Conservation (phyloP, 2,888 invertebrate species). For the Lasius fuliginosus region DNA sequence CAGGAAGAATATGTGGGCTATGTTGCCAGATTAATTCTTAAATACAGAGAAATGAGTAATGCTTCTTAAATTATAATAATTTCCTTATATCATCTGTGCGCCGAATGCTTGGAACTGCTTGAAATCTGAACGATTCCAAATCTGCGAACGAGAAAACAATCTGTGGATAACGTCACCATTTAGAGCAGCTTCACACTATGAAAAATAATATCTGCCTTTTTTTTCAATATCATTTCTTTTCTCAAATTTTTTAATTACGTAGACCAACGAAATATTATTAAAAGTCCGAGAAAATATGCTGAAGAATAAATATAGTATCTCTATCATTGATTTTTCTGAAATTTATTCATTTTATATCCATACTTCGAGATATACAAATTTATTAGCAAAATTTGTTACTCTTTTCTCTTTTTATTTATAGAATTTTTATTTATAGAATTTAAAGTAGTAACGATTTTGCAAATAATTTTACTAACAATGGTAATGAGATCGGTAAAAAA, state of each 20-base stretch:
- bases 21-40: conserved; percentile 95
- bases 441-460: neutral
- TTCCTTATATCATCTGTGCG: too few relatives aligned
- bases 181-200: neutral
- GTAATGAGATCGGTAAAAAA: too few relatives aligned
- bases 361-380: neutral
- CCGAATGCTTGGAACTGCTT: too few relatives aligned
- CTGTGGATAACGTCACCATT: neutral
- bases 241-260: neutral
- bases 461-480: neutral
- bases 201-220: neutral
- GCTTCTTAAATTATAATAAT: conserved; percentile 3
- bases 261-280: neutral
- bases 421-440: too few relatives aligned
- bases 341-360: neutral
- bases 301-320: too few relatives aligned
- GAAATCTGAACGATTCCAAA: too few relatives aligned
- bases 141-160: too few relatives aligned
- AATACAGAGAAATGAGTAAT: conserved; percentile 96
- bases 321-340: neutral
- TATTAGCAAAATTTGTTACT: neutral
- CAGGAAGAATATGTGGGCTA: conserved; percentile 96
- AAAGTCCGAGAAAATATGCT: neutral
- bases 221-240: neutral
- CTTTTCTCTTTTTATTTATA: neutral